These are phyloP conservation scores for Poecilia picta DNA, from an alignment of 2,797 vertebrate species.

Conservation along the genomic window DNA sequence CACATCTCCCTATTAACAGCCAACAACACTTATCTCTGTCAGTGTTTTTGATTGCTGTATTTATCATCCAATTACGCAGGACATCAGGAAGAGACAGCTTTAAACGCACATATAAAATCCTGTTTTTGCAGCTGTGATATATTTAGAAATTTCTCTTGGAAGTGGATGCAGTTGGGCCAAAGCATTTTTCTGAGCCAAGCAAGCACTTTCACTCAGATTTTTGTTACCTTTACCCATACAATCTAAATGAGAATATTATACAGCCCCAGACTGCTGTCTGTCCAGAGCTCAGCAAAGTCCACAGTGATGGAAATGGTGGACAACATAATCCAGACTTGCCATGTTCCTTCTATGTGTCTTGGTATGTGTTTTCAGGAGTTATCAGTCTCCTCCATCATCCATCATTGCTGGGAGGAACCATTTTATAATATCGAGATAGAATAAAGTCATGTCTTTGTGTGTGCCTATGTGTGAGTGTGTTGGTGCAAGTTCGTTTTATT, in stretches of 20 bases:
- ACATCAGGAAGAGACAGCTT: constrained; percentile 48
- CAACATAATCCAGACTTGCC: constrained; percentile 35
- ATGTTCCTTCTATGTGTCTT: constrained; percentile 25
- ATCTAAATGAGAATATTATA: constrained; percentile 9
- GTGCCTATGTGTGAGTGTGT: background rate
- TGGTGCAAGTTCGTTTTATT: constrained; percentile 29
- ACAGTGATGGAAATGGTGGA: constrained; percentile 20
- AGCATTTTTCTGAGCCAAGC: background rate
- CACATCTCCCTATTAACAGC: constrained; percentile 33
- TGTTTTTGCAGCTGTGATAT: constrained; percentile 16
- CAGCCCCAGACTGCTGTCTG: constrained; percentile 19
- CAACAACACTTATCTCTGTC: constrained; percentile 45
- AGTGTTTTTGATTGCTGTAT: constrained; percentile 51
- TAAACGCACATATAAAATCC: constrained; percentile 30
- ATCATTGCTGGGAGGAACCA: constrained; percentile 39
- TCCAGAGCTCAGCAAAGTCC: constrained; percentile 25
- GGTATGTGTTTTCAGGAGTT: constrained; percentile 37
- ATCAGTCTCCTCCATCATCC: constrained; percentile 39
- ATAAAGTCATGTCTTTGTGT: constrained; percentile 19
- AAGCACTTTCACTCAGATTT: background rate
- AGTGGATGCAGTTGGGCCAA: background rate
- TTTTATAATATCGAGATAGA: constrained; percentile 36
- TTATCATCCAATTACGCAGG: constrained; percentile 54
- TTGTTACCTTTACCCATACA: constrained; percentile 19
- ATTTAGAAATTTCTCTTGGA: constrained; percentile 26